phyloP scores from a whole-genome alignment of 2,797 vertebrate species.

The Acanthis flammea region DNA sequence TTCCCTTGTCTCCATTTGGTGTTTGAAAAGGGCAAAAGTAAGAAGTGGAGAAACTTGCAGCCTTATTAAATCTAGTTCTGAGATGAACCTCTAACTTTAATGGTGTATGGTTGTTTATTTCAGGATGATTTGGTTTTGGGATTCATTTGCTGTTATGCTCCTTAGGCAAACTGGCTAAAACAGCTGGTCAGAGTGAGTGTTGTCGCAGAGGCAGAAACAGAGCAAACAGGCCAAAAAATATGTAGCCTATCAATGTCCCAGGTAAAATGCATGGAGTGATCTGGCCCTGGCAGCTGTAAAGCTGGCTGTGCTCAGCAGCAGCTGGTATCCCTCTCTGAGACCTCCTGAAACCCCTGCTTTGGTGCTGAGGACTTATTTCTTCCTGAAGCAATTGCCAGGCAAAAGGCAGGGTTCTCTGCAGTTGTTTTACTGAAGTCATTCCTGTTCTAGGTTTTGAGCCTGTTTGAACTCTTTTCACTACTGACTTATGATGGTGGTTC shows the following conservation, averaged over 20 bases:
- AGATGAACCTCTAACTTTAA: neutral
- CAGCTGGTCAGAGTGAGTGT: neutral
- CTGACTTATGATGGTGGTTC: rapidly evolving
- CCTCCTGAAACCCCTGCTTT: neutral
- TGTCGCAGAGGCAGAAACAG: neutral
- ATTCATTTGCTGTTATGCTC: neutral
- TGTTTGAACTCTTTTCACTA: neutral
- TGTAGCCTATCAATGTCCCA: neutral
- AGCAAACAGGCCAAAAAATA: neutral
- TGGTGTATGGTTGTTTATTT: neutral
- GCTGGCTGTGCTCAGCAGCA: neutral
- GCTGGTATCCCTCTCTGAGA: rapidly evolving
- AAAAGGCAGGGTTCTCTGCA: neutral
- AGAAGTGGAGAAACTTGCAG: neutral
- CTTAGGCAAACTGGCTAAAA: neutral
- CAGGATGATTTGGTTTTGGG: neutral
- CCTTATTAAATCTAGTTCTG: neutral
- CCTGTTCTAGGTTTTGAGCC: neutral
- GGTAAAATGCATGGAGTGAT: neutral
- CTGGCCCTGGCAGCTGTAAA: neutral
- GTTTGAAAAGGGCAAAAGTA: neutral
- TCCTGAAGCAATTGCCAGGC: neutral
- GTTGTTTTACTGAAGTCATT: neutral
- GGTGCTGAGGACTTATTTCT: neutral
- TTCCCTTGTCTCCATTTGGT: neutral